Percentiles rank a stretch among this genome's conserved stretches.
phyloP scores from a whole-genome alignment of 2,888 invertebrate species.

The Pollenia amentaria region DNA sequence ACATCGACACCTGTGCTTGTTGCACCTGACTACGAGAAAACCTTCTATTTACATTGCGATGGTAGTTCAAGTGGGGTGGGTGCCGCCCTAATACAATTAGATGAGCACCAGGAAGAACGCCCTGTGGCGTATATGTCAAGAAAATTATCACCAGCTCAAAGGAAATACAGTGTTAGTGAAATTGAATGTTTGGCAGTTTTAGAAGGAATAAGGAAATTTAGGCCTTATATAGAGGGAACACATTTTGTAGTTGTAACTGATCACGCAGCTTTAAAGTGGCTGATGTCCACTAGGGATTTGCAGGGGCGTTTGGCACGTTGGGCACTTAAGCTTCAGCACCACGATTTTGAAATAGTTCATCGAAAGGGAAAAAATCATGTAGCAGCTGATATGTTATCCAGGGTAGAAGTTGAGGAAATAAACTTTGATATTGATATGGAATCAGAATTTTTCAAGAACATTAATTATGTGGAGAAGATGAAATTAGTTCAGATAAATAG shows the following conservation, averaged over 20 bases:
- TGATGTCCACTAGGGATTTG: no score
- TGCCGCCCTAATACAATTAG: background rate
- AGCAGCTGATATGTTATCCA: no score
- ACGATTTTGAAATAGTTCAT: no score
- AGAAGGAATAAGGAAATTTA: constrained; percentile 2
- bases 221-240: background rate
- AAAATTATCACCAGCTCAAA: background rate
- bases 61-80: background rate
- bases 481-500: background rate
- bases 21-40: no score
- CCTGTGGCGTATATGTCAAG: background rate
- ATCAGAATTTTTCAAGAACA: no score
- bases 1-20: background rate
- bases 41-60: no score
- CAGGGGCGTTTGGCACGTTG: no score
- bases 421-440: background rate
- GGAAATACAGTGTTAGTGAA: constrained; percentile 1
- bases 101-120: background rate
- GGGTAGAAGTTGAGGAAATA: no score
- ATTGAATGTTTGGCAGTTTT: constrained; percentile 2
- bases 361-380: no score
- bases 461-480: background rate
- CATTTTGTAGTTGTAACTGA: constrained; percentile 14
- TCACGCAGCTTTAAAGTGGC: background rate
- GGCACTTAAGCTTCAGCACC: no score